Evolutionary conservation across 2,888 invertebrate genomes (phyloP).

Genomic region (Andricus quercusramuli): DNA sequence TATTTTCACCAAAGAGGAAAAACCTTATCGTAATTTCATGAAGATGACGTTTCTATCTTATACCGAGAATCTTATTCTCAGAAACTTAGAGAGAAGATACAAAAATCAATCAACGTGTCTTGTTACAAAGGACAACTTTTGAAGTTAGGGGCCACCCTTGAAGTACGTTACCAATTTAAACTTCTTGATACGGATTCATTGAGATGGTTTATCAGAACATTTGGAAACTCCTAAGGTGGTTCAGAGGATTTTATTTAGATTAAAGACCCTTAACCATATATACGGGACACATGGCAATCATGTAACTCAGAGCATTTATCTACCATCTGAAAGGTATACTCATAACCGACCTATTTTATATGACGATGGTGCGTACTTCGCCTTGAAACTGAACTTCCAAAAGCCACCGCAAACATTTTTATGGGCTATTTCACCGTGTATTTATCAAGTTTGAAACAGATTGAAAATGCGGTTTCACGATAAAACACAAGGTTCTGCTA

Average conservation of each 20-base stretch:
- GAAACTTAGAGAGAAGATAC: too few relatives aligned
- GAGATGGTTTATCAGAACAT: too few relatives aligned
- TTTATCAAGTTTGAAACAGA: conserved; percentile 8
- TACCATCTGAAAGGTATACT: background rate
- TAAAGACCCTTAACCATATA: background rate
- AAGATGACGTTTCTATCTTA: too few relatives aligned
- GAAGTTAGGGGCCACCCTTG: too few relatives aligned
- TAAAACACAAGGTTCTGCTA: background rate
- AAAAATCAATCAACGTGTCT: too few relatives aligned
- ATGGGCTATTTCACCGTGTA: background rate
- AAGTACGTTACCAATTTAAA: too few relatives aligned
- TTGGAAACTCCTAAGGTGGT: background rate
- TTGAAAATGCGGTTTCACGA: conserved; percentile 2
- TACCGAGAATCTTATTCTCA: too few relatives aligned
- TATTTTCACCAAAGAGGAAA: too few relatives aligned
- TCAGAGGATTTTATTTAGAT: background rate
- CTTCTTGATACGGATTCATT: too few relatives aligned
- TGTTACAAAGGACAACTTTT: too few relatives aligned
- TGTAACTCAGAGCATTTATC: background rate
- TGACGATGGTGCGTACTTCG: background rate
- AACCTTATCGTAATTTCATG: too few relatives aligned
- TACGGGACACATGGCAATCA: background rate
- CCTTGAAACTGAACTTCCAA: background rate
- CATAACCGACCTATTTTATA: conserved; percentile 14
- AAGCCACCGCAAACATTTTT: conserved; percentile 21